A percentile compares a stretch with the other conserved stretches of the same genome.
Evolutionary conservation across 2,888 invertebrate genomes (phyloP).

Genomic region (Calliopum simillimum): DNA sequence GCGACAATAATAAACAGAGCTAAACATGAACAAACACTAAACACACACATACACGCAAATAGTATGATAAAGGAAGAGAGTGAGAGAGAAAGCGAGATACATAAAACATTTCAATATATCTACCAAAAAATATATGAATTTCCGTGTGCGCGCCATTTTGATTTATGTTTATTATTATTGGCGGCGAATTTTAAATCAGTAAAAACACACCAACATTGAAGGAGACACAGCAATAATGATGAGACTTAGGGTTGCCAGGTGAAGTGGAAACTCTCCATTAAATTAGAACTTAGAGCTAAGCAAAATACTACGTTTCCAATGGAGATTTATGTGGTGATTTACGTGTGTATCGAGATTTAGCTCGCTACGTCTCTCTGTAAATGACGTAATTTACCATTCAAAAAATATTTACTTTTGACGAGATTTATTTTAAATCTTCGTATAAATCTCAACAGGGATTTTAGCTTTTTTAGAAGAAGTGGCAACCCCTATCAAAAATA

Average conservation of each 20-base stretch:
- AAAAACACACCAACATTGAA: conserved; percentile 43
- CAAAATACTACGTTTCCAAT: too few species aligned
- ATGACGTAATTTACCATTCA: too few species aligned
- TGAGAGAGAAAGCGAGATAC: background rate
- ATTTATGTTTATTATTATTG: conserved; percentile 65
- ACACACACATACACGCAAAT: background rate
- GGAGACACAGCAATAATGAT: background rate
- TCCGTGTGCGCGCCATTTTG: conserved; percentile 46
- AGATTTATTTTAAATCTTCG: too few species aligned
- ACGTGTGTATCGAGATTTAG: too few species aligned
- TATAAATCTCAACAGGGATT: too few species aligned
- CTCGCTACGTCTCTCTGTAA: too few species aligned
- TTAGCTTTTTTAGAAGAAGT: too few species aligned
- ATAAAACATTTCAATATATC: conserved; percentile 2
- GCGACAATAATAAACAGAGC: conserved; percentile 43
- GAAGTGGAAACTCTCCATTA: too few species aligned
- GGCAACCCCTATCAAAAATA: too few species aligned
- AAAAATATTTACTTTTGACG: too few species aligned
- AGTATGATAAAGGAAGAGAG: background rate
- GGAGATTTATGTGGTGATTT: too few species aligned
- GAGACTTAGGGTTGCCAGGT: background rate
- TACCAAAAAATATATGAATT: background rate
- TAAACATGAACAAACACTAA: conserved; percentile 36
- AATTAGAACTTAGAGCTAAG: too few species aligned
- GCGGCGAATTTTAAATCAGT: conserved; percentile 62